These are phyloP conservation scores for Cirrhinus molitorella DNA, from an alignment of 2,797 vertebrate species.

Conservation along the genomic window DNA sequence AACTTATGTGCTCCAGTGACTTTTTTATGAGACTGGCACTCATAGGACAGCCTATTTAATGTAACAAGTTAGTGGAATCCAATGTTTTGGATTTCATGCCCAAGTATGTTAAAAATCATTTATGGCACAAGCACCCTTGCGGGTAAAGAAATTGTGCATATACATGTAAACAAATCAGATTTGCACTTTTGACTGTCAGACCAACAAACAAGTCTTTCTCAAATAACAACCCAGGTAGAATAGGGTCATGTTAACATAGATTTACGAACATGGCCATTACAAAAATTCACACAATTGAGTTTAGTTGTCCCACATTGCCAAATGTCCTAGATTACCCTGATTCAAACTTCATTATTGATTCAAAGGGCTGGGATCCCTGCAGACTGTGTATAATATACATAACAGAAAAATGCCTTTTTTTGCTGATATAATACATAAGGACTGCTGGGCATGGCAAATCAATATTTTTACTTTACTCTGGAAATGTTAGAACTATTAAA, in stretches of 20 bases:
- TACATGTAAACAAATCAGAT: background rate
- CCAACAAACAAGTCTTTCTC: background rate
- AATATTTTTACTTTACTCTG: background rate
- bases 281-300: background rate
- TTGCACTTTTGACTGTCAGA: background rate
- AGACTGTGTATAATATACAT: background rate
- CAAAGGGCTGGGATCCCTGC: background rate
- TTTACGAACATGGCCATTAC: background rate
- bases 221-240: background rate
- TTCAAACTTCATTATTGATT: background rate
- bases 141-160: background rate
- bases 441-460: background rate
- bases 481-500: background rate
- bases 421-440: background rate
- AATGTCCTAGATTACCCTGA: constrained; percentile 6
- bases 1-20: background rate
- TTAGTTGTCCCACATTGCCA: background rate
- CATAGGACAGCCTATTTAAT: background rate
- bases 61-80: background rate
- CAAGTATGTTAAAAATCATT: background rate
- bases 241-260: background rate
- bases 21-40: too few relatives aligned
- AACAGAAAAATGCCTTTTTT: background rate
- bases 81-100: background rate
- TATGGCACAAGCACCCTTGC: background rate